Evolutionary conservation across 1,140 invertebrate genomes (phyloP).

Genomic region (Melipona quadrifasciata): DNA sequence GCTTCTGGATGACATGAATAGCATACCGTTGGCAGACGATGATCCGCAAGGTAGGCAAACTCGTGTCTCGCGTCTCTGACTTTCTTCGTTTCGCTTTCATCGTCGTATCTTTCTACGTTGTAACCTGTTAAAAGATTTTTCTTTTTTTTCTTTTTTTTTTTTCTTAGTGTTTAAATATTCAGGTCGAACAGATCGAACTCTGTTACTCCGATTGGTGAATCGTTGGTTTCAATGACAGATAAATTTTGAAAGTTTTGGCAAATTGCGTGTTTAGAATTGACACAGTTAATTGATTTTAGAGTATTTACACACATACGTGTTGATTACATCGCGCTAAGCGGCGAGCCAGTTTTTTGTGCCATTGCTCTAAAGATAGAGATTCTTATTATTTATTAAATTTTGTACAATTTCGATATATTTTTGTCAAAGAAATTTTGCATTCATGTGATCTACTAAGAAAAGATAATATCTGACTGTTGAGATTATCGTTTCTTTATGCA

Average conservation of each 20-base stretch:
- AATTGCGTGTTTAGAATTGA: not conserved
- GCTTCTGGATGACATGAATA: slow-evolving; percentile 90
- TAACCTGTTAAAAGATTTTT: slow-evolving; percentile 26
- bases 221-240: too few relatives aligned
- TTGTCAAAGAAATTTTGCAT: not conserved
- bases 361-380: not conserved
- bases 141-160: not conserved
- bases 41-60: slow-evolving; percentile 89
- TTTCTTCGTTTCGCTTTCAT: not conserved
- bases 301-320: not conserved
- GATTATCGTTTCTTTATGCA: slow-evolving; percentile 67
- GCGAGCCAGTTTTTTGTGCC: too few relatives aligned
- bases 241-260: not conserved
- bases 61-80: not conserved
- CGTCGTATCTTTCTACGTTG: not conserved
- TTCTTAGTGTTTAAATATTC: not conserved
- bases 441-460: not conserved
- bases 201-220: not conserved
- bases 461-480: not conserved
- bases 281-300: not conserved
- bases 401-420: not conserved
- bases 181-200: not conserved
- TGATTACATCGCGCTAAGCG: not conserved
- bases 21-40: slow-evolving; percentile 93
- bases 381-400: not conserved